Conservation (phyloP, 2,888 invertebrate species). For the Diplazon laetatorius region DNA sequence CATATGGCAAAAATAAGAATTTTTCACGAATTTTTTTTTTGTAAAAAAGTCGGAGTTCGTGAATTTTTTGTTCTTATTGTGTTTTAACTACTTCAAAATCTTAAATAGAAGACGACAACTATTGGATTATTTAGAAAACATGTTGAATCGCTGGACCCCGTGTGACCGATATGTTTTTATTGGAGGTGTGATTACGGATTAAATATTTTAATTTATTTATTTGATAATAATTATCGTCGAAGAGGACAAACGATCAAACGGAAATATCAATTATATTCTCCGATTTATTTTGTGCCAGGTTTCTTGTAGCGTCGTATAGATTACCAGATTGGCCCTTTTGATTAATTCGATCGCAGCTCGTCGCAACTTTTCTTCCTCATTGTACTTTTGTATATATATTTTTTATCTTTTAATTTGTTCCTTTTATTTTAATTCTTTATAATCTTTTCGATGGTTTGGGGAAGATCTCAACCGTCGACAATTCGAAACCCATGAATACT, state of each 20-base stretch:
- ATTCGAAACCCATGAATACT: constrained; percentile 45
- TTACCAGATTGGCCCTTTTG: constrained; percentile 39
- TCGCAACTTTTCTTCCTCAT: neutral
- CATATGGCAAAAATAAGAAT: too few relatives aligned
- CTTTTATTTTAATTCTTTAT: constrained; percentile 1
- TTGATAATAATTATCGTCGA: constrained; percentile 36
- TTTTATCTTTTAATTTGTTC: too few relatives aligned
- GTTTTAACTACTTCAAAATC: too few relatives aligned
- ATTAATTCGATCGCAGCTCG: constrained; percentile 41
- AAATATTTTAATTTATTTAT: too few relatives aligned
- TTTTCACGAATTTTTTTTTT: too few relatives aligned
- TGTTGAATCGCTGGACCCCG: too few relatives aligned
- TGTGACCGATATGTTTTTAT: too few relatives aligned
- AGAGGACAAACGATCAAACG: constrained; percentile 45
- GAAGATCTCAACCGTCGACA: constrained; percentile 32
- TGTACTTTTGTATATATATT: constrained; percentile 19
- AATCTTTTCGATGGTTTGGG: constrained; percentile 11
- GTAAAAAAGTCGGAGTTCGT: too few relatives aligned
- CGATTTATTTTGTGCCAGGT: constrained; percentile 22
- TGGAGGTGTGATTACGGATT: too few relatives aligned
- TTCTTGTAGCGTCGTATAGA: constrained; percentile 13
- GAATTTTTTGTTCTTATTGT: too few relatives aligned
- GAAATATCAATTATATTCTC: constrained; percentile 30
- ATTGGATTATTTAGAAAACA: too few relatives aligned
- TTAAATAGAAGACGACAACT: too few relatives aligned